Conservation (phyloP, 1,140 invertebrate species). For the Cotesia vestalis region DNA sequence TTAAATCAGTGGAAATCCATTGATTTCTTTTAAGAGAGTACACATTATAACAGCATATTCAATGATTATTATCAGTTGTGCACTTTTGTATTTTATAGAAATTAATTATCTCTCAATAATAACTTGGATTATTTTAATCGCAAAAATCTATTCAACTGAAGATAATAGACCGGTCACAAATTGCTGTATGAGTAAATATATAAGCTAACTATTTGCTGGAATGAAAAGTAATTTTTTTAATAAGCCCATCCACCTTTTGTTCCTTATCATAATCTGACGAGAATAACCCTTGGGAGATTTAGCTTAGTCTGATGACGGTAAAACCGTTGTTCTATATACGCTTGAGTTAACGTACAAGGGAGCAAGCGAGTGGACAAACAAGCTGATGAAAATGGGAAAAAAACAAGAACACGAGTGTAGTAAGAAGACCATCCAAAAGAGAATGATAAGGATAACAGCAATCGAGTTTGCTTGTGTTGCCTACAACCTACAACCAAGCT, state of each 20-base stretch:
- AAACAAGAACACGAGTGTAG: conserved; percentile 33
- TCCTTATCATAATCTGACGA: conserved; percentile 46
- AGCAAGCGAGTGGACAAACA: conserved; percentile 26
- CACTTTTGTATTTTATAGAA: too few species aligned
- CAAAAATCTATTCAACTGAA: too few species aligned
- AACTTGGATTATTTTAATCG: too few species aligned
- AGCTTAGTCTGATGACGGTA: conserved; percentile 43
- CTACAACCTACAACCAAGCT: too few species aligned
- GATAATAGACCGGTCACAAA: too few species aligned
- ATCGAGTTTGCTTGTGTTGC: too few species aligned
- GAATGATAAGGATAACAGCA: neutral
- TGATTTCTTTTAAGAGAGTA: too few species aligned
- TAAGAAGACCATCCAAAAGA: conserved; percentile 19
- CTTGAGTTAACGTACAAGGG: conserved; percentile 42
- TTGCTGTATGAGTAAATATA: too few species aligned
- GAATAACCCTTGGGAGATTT: conserved; percentile 53
- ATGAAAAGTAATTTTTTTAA: neutral
- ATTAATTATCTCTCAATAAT: too few species aligned
- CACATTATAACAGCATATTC: too few species aligned
- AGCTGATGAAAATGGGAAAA: neutral
- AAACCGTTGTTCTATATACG: conserved; percentile 50
- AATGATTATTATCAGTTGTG: too few species aligned
- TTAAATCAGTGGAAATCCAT: too few species aligned
- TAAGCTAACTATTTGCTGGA: neutral
- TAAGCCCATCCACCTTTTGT: conserved; percentile 40